These are phyloP conservation scores for Salminus brasiliensis DNA, from an alignment of 2,113 vertebrate genomes.

Conservation along the genomic window DNA sequence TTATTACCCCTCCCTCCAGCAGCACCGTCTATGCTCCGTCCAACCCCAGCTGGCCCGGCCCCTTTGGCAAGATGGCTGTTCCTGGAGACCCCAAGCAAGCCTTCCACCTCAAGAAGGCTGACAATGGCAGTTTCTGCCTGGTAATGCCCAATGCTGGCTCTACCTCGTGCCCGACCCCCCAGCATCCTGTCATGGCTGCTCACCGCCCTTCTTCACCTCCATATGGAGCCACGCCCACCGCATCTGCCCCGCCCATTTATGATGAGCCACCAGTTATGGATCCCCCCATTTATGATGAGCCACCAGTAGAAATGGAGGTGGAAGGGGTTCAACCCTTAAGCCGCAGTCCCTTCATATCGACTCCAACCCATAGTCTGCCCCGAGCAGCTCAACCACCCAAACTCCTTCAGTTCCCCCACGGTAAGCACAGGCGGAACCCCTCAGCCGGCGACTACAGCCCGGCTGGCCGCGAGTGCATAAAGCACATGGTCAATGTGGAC, in stretches of 20 bases:
- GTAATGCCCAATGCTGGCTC: conserved; percentile 64
- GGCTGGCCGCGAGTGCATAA: conserved; percentile 81
- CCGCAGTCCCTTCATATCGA: conserved; percentile 56
- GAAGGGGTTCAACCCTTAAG: conserved; percentile 54
- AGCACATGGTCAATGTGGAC: conserved; percentile 82
- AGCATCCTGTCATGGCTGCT: conserved; percentile 61
- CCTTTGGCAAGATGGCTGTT: conserved; percentile 55
- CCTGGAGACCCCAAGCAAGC: conserved; percentile 71
- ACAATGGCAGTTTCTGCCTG: conserved; percentile 75
- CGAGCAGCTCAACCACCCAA: conserved; percentile 68
- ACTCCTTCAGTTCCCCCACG: conserved; percentile 74
- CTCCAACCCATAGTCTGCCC: conserved; percentile 69
- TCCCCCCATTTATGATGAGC: conserved; percentile 81
- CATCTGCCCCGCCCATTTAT: conserved; percentile 76
- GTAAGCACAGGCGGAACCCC: conserved; percentile 69
- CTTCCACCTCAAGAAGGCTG: conserved; percentile 75
- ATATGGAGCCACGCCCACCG: conserved; percentile 67
- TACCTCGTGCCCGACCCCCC: conserved; percentile 61
- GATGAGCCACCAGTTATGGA: conserved; percentile 79
- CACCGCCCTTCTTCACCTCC: conserved; percentile 72
- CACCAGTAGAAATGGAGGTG: conserved; percentile 80
- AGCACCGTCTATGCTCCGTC: conserved; percentile 56
- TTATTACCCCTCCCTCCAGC: conserved; percentile 57
- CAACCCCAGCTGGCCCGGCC: conserved; percentile 41
- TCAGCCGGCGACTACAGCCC: conserved; percentile 79